These are phyloP conservation scores for Acarapis woodi DNA, from an alignment of 1,140 invertebrate species.

Conservation along the genomic window DNA sequence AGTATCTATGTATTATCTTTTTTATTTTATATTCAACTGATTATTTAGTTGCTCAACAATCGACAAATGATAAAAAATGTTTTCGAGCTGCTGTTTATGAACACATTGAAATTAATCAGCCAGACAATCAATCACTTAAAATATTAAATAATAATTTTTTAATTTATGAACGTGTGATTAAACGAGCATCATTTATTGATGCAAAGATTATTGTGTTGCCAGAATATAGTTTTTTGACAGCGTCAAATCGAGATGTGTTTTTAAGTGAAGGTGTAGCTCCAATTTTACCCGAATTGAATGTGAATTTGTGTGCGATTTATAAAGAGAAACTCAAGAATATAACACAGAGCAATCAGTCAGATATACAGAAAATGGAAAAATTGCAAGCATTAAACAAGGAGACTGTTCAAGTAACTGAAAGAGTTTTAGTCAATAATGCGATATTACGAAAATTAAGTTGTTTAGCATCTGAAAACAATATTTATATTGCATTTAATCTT, in stretches of 20 bases:
- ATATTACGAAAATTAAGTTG: conserved; percentile 23
- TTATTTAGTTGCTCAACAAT: no score
- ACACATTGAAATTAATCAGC: no score
- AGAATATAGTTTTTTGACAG: conserved; percentile 25
- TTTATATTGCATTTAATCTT: conserved; percentile 39
- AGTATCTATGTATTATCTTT: no score
- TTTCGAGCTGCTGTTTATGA: conserved; percentile 7
- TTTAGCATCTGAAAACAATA: conserved; percentile 20
- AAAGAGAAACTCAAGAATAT: no score
- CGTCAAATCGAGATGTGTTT: not conserved
- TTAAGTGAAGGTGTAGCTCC: not conserved
- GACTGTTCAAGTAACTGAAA: no score
- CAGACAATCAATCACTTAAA: no score
- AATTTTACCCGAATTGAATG: conserved; percentile 2
- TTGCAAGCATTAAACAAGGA: no score
- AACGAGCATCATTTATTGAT: conserved; percentile 18
- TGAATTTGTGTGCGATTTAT: conserved; percentile 7
- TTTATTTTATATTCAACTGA: no score
- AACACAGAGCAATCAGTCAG: no score
- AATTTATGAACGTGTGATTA: not conserved
- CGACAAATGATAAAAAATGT: no score
- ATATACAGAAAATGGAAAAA: no score
- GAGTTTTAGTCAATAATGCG: not conserved
- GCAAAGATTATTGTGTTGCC: conserved; percentile 59
- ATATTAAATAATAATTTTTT: conserved; percentile 5